These are phyloP conservation scores for Syngnathoides biaculeatus DNA, from an alignment of 2,113 vertebrate genomes.

Conservation along the genomic window DNA sequence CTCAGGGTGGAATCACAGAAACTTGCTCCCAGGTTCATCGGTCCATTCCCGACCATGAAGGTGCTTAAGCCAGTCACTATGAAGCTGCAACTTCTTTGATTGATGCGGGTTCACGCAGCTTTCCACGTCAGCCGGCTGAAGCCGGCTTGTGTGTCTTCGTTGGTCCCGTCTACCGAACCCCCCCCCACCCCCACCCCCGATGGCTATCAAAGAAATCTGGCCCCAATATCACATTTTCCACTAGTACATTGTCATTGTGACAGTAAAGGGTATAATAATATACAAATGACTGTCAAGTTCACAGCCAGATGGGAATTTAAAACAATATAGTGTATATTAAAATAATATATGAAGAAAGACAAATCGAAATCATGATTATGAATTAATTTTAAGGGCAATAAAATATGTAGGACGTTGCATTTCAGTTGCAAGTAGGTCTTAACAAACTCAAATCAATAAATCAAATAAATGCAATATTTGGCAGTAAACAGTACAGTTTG, in stretches of 20 bases:
- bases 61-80: too few relatives aligned
- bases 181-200: too few relatives aligned
- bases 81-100: too few relatives aligned
- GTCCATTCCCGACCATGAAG: too few relatives aligned
- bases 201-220: too few relatives aligned
- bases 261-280: background rate
- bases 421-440: background rate
- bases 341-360: background rate
- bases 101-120: too few relatives aligned
- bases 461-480: background rate
- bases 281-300: background rate
- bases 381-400: background rate
- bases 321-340: conserved; percentile 1
- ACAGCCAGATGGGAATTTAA: background rate
- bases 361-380: background rate
- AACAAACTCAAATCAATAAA: background rate
- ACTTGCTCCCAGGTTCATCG: too few relatives aligned
- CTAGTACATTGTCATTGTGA: background rate
- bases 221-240: background rate
- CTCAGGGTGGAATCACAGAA: too few relatives aligned
- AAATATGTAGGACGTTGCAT: background rate
- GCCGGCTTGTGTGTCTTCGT: too few relatives aligned
- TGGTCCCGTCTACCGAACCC: too few relatives aligned
- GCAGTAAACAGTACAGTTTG: background rate
- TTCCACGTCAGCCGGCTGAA: too few relatives aligned